A percentile compares a stretch with the other conserved stretches of the same genome.
Conservation (phyloP, 2,888 invertebrate genomes). For the Thecophora atra region DNA sequence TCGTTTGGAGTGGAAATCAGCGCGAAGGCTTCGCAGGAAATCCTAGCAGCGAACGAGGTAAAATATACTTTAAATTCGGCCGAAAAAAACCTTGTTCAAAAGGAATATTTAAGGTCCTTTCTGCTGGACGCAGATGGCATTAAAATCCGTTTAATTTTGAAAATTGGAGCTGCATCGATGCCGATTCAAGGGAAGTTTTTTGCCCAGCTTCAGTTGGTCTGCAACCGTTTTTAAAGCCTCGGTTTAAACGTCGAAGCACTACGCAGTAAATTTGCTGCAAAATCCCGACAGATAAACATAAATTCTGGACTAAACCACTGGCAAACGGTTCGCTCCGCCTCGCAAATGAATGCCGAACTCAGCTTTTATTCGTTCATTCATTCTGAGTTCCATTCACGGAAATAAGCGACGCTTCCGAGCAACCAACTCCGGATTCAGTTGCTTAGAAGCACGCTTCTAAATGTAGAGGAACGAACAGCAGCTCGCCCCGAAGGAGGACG, state of each 20-base stretch:
- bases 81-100: no score
- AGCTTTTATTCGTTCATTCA: conserved; percentile 15
- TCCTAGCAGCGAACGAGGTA: no score
- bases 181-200: no score
- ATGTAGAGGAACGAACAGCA: no score
- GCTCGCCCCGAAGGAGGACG: neutral
- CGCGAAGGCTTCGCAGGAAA: no score
- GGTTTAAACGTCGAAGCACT: conserved; percentile 1
- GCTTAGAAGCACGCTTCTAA: no score
- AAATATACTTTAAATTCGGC: no score
- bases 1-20: neutral
- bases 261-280: neutral
- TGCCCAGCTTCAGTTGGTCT: no score
- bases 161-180: no score
- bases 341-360: neutral
- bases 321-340: neutral
- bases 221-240: neutral
- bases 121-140: no score
- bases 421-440: neutral
- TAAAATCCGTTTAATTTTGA: no score
- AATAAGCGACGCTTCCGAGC: neutral
- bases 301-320: conserved; percentile 4
- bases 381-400: conserved; percentile 12
- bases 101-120: no score
- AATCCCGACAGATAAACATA: neutral